phyloP scores from a whole-genome alignment of 2,113 vertebrate species.

The Oreochromis tanganicae region DNA sequence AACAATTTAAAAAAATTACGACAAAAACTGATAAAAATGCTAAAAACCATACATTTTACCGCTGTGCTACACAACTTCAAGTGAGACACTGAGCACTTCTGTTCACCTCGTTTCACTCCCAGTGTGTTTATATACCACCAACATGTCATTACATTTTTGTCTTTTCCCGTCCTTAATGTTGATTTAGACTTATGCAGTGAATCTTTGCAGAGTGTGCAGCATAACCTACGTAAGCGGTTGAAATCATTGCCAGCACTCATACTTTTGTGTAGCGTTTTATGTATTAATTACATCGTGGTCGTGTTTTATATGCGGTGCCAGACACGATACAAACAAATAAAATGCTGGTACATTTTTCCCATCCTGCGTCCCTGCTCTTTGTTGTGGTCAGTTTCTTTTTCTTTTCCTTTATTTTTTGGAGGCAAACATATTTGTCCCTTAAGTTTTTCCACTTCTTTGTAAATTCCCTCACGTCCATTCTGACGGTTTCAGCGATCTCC shows the following conservation, averaged over 20 bases:
- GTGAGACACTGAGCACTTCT: neutral
- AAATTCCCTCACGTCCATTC: neutral
- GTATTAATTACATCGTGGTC: neutral
- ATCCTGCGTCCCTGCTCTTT: accelerated
- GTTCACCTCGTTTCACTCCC: accelerated
- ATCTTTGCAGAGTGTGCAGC: neutral
- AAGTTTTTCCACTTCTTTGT: neutral
- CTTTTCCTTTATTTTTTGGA: accelerated
- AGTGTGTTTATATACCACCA: neutral
- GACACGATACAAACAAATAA: neutral
- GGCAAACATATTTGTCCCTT: neutral
- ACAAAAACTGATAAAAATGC: neutral
- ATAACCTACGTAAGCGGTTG: neutral
- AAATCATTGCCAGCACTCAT: neutral
- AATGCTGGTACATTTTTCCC: neutral
- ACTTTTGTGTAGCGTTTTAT: neutral
- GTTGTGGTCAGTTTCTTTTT: neutral
- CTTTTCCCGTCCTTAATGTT: accelerated
- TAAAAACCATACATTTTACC: neutral
- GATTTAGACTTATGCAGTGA: neutral
- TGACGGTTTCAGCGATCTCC: neutral
- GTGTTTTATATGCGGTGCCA: neutral
- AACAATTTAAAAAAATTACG: neutral
- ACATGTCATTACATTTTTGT: neutral
- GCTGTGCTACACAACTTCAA: neutral